These are phyloP conservation scores for Oreochromis grahami DNA, from an alignment of 2,797 vertebrate species.

Conservation along the genomic window DNA sequence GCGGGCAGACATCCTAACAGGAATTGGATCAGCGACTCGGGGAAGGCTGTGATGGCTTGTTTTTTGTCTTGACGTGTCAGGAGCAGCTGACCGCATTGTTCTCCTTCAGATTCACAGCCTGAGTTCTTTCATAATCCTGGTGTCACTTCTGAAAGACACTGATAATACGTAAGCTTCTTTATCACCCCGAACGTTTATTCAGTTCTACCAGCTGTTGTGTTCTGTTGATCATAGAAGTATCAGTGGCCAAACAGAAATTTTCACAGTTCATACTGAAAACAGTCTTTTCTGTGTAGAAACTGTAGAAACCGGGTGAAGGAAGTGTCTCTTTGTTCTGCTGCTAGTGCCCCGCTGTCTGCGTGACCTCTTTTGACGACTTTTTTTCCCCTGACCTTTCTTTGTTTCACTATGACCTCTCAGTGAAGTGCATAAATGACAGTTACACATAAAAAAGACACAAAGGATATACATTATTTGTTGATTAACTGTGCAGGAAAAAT, in stretches of 20 bases:
- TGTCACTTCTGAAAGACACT: slow-evolving; percentile 46
- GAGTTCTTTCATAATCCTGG: slow-evolving; percentile 55
- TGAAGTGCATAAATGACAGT: not conserved
- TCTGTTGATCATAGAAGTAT: slow-evolving; percentile 15
- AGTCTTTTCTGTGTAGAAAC: not conserved
- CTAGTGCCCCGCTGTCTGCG: not conserved
- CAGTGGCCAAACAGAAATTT: not conserved
- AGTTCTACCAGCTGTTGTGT: slow-evolving; percentile 34
- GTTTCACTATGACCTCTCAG: not conserved
- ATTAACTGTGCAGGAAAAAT: not conserved
- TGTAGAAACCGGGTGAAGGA: not conserved
- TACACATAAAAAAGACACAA: not conserved
- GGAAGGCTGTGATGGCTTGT: slow-evolving; percentile 42
- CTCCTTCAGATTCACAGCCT: slow-evolving; percentile 53
- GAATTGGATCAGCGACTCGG: slow-evolving; percentile 29
- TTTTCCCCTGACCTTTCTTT: not conserved
- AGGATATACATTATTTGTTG: not conserved
- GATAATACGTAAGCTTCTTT: slow-evolving; percentile 52
- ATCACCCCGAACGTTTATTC: slow-evolving; percentile 41
- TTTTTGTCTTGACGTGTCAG: slow-evolving; percentile 71
- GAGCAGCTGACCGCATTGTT: slow-evolving; percentile 79
- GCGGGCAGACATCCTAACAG: slow-evolving; percentile 25
- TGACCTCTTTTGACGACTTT: not conserved
- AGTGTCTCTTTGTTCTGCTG: not conserved
- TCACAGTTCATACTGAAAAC: not conserved